Evolutionary conservation across 2,113 vertebrate genomes (phyloP).

Genomic region (Eleginops maclovinus): DNA sequence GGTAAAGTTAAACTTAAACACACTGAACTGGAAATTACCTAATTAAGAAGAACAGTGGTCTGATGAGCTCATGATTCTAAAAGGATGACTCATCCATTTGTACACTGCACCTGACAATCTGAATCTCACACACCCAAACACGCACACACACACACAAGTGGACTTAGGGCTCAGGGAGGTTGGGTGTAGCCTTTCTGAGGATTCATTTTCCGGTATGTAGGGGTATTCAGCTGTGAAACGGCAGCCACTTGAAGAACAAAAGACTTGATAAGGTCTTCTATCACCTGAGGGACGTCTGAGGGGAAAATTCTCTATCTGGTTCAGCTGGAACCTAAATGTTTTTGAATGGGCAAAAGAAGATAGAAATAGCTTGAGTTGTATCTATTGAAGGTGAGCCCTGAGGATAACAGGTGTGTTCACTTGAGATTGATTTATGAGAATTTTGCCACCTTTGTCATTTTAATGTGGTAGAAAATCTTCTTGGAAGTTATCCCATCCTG

Average conservation of each 20-base stretch:
- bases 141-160: background rate
- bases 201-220: conserved; percentile 28
- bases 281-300: conserved; percentile 27
- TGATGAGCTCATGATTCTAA: too few species aligned
- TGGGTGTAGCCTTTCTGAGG: conserved; percentile 48
- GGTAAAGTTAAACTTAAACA: conserved; percentile 6
- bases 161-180: conserved; percentile 2
- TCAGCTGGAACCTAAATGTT: background rate
- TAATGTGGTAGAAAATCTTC: background rate
- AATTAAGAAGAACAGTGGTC: conserved; percentile 27
- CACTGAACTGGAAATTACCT: conserved; percentile 17
- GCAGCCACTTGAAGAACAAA: conserved; percentile 53
- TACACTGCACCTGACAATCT: background rate
- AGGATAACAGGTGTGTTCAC: background rate
- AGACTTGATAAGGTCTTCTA: conserved; percentile 26
- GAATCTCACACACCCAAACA: background rate
- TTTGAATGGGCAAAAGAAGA: background rate
- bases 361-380: background rate
- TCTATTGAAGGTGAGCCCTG: background rate
- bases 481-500: background rate
- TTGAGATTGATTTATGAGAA: conserved; percentile 2
- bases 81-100: conserved; percentile 15
- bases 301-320: conserved; percentile 22
- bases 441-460: conserved; percentile 5
- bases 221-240: conserved; percentile 45